These are phyloP conservation scores for Coregonus suidteri DNA, from an alignment of 2,797 vertebrate genomes.

Conservation along the genomic window DNA sequence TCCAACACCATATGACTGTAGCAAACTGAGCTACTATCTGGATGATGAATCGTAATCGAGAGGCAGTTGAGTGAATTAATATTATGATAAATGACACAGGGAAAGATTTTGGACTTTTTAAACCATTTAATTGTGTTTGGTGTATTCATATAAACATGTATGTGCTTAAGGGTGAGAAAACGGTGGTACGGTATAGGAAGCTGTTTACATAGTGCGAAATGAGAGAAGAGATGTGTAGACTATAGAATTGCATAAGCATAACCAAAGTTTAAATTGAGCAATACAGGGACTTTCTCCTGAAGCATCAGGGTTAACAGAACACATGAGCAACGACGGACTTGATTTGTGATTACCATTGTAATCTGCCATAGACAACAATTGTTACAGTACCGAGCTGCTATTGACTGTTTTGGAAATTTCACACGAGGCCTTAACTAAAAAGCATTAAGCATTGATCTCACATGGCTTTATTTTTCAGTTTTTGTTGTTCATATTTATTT, in stretches of 20 bases:
- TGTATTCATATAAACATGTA: not conserved
- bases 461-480: not conserved
- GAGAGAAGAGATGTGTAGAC: not conserved
- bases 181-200: not conserved
- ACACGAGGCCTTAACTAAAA: not conserved
- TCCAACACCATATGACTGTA: no score
- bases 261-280: conserved; percentile 1
- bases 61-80: not conserved
- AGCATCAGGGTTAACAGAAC: not conserved
- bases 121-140: conserved; percentile 1
- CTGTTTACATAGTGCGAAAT: not conserved
- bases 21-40: no score
- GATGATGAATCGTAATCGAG: not conserved
- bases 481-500: not conserved
- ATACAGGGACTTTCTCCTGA: not conserved
- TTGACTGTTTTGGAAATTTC: not conserved
- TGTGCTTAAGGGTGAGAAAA: no score
- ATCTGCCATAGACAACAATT: conserved; percentile 12
- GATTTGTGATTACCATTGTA: conserved; percentile 25
- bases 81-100: not conserved
- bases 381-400: not conserved
- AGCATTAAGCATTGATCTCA: not conserved
- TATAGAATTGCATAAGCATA: not conserved
- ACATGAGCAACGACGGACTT: not conserved
- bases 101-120: not conserved